Evolutionary conservation across 1,140 invertebrate species (phyloP).

Genomic region (Lethrus apterus): DNA sequence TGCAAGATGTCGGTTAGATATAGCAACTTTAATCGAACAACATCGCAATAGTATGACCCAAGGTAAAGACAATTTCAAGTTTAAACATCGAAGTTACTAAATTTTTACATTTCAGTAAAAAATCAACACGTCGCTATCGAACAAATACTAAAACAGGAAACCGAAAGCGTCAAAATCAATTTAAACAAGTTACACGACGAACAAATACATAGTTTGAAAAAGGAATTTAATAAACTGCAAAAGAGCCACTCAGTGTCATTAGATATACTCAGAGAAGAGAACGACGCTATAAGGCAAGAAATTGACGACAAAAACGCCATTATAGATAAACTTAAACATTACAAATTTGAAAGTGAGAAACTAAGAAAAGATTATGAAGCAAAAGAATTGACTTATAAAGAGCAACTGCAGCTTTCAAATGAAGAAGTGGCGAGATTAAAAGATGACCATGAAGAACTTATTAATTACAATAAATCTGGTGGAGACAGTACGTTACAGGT

Average conservation of each 20-base stretch:
- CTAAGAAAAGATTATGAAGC: slow-evolving; percentile 41
- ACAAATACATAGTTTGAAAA: slow-evolving; percentile 29
- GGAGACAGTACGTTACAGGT: slow-evolving; percentile 33
- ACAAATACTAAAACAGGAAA: slow-evolving; percentile 22
- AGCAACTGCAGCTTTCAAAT: slow-evolving; percentile 22
- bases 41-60: slow-evolving; percentile 31
- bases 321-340: slow-evolving; percentile 29
- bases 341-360: slow-evolving; percentile 34
- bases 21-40: slow-evolving; percentile 31
- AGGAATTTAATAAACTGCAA: slow-evolving; percentile 34
- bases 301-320: slow-evolving; percentile 38
- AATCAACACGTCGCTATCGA: slow-evolving; percentile 29
- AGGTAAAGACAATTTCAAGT: slow-evolving; percentile 29
- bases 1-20: slow-evolving; percentile 24
- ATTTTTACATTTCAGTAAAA: slow-evolving; percentile 32
- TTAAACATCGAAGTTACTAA: slow-evolving; percentile 5
- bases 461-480: slow-evolving; percentile 25
- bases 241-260: slow-evolving; percentile 33
- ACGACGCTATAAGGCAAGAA: slow-evolving; percentile 37
- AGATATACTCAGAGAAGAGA: slow-evolving; percentile 37
- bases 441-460: slow-evolving; percentile 32
- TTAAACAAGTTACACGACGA: slow-evolving; percentile 30
- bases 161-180: slow-evolving; percentile 23
- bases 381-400: slow-evolving; percentile 30
- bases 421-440: slow-evolving; percentile 35